Evolutionary conservation across 2,113 vertebrate species (phyloP).

Genomic region (Lepus europaeus): DNA sequence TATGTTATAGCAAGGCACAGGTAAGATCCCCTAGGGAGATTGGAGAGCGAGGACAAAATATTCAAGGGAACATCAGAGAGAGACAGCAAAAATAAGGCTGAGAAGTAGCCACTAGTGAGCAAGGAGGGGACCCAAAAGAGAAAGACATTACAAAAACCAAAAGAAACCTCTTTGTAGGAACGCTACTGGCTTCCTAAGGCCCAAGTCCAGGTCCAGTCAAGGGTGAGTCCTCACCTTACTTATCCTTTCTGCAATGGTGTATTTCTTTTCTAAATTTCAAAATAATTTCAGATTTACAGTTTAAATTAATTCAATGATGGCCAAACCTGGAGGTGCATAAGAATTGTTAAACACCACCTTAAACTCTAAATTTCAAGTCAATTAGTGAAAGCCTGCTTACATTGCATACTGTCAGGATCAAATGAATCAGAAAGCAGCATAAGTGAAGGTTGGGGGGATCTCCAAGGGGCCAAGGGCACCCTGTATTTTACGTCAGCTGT

Average conservation of each 20-base stretch:
- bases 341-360: background rate
- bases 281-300: background rate
- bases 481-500: background rate
- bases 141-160: background rate
- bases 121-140: background rate
- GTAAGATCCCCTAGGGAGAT: background rate
- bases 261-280: background rate
- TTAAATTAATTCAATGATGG: constrained; percentile 29
- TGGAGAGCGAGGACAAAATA: background rate
- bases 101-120: background rate
- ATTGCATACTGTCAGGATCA: background rate
- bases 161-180: background rate
- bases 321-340: background rate
- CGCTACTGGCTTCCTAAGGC: background rate
- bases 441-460: background rate
- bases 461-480: background rate
- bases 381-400: background rate
- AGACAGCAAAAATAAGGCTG: background rate
- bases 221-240: background rate
- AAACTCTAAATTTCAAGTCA: constrained; percentile 24
- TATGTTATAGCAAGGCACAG: background rate
- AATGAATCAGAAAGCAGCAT: background rate
- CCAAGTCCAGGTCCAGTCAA: background rate
- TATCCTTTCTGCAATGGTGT: background rate
- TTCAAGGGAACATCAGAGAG: background rate